These are phyloP conservation scores for Epinephelus cyanopodus DNA, from an alignment of 2,113 vertebrate species.

Conservation along the genomic window DNA sequence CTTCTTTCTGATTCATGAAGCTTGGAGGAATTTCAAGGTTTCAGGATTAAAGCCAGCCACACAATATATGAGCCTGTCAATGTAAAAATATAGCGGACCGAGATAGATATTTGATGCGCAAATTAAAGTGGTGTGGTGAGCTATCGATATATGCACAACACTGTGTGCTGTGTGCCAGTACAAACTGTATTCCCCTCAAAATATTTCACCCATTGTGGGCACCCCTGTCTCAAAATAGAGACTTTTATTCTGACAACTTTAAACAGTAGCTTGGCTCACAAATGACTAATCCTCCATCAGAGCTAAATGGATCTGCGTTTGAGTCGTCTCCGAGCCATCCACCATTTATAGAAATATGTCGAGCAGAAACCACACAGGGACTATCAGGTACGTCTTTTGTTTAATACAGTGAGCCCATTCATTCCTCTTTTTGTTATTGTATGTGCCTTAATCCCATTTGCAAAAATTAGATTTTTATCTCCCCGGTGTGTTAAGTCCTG, in stretches of 20 bases:
- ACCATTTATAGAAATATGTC: slow-evolving; percentile 71
- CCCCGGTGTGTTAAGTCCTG: slow-evolving; percentile 43
- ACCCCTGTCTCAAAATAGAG: slow-evolving; percentile 68
- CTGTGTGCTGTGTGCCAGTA: slow-evolving; percentile 32
- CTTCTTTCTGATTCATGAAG: slow-evolving; percentile 38
- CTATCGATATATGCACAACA: slow-evolving; percentile 26
- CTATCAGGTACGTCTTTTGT: slow-evolving; percentile 75
- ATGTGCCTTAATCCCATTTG: slow-evolving; percentile 74
- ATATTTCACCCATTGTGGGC: slow-evolving; percentile 49
- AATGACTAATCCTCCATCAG: slow-evolving; percentile 65
- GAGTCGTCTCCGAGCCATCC: slow-evolving; percentile 60
- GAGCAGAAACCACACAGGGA: slow-evolving; percentile 69
- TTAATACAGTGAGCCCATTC: slow-evolving; percentile 70
- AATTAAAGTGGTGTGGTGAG: slow-evolving; percentile 36
- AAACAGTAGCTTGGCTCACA: slow-evolving; percentile 63
- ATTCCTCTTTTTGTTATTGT: slow-evolving; percentile 73
- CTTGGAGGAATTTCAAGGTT: slow-evolving; percentile 51
- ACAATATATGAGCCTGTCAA: slow-evolving; percentile 31
- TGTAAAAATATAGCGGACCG: slow-evolving; percentile 50
- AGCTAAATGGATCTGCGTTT: slow-evolving; percentile 64
- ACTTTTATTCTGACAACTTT: slow-evolving; percentile 71
- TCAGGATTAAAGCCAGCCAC: slow-evolving; percentile 25
- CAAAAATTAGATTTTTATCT: slow-evolving; percentile 74
- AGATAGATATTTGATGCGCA: slow-evolving; percentile 54
- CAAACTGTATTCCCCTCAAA: slow-evolving; percentile 56